Evolutionary conservation across 1,140 invertebrate genomes (phyloP).

Genomic region (Drosophila ficusphila): DNA sequence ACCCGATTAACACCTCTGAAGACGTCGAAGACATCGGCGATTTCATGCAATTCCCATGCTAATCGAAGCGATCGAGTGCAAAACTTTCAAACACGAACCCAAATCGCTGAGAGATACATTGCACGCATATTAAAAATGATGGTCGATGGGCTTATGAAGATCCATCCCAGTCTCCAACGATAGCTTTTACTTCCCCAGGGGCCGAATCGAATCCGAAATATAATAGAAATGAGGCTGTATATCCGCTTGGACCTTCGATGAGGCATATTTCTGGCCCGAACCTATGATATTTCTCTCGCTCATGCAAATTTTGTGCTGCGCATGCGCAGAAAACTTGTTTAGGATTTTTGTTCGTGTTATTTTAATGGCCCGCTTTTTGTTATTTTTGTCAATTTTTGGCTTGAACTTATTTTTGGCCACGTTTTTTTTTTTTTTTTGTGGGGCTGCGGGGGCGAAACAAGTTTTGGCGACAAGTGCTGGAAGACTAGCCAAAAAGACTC

Average conservation of each 20-base stretch:
- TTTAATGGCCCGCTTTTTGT: slow-evolving; percentile 15
- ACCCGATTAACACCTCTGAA: slow-evolving; percentile 41
- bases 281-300: slow-evolving; percentile 18
- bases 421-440: neutral
- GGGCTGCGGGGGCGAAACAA: slow-evolving; percentile 56
- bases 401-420: slow-evolving; percentile 44
- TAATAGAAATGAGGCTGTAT: slow-evolving; percentile 10
- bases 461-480: slow-evolving; percentile 68
- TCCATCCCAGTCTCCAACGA: slow-evolving; percentile 2
- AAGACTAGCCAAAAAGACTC: slow-evolving; percentile 24
- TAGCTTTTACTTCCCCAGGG: slow-evolving; percentile 11
- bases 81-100: slow-evolving; percentile 48
- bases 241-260: slow-evolving; percentile 17
- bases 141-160: neutral
- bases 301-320: slow-evolving; percentile 46
- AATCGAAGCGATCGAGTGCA: slow-evolving; percentile 43
- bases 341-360: neutral
- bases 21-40: slow-evolving; percentile 16
- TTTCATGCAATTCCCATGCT: slow-evolving; percentile 52
- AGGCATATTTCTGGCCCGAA: neutral
- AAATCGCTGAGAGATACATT: slow-evolving; percentile 18
- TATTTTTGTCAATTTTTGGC: slow-evolving; percentile 32
- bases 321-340: slow-evolving; percentile 49
- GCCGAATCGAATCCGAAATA: slow-evolving; percentile 8
- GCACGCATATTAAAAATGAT: slow-evolving; percentile 48